Evolutionary conservation across 2,113 vertebrate species (phyloP).

Genomic region (Xiphorhynchus elegans): DNA sequence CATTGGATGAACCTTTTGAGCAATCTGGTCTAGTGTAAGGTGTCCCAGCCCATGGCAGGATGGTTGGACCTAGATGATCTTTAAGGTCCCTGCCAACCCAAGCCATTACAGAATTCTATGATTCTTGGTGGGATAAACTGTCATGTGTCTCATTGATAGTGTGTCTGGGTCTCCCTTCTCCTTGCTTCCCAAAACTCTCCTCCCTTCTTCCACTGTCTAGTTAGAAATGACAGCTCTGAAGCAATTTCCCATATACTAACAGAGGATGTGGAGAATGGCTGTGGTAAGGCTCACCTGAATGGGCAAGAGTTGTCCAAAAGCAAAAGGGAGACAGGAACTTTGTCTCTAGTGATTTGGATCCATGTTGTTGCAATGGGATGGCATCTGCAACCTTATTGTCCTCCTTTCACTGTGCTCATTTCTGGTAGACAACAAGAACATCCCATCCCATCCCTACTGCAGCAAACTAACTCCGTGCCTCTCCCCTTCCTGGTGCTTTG

Average conservation of each 20-base stretch:
- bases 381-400: not conserved
- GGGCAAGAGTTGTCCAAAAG: not conserved
- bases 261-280: not conserved
- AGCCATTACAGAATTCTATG: not conserved
- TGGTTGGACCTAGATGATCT: not conserved
- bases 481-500: not conserved
- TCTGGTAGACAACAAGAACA: not conserved
- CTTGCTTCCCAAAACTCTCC: not conserved
- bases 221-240: not conserved
- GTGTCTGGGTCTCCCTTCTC: not conserved
- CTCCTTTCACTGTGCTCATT: not conserved
- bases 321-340: accelerated
- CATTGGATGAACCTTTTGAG: not conserved
- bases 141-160: not conserved
- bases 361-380: not conserved
- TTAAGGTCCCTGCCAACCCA: not conserved
- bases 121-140: not conserved
- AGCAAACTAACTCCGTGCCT: not conserved
- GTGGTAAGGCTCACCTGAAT: not conserved
- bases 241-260: not conserved
- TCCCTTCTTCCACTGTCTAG: not conserved
- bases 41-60: not conserved
- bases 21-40: not conserved
- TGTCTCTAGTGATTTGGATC: not conserved
- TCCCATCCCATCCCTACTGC: not conserved